phyloP scores from a whole-genome alignment of 2,113 vertebrate genomes.

The Charadrius vociferus region DNA sequence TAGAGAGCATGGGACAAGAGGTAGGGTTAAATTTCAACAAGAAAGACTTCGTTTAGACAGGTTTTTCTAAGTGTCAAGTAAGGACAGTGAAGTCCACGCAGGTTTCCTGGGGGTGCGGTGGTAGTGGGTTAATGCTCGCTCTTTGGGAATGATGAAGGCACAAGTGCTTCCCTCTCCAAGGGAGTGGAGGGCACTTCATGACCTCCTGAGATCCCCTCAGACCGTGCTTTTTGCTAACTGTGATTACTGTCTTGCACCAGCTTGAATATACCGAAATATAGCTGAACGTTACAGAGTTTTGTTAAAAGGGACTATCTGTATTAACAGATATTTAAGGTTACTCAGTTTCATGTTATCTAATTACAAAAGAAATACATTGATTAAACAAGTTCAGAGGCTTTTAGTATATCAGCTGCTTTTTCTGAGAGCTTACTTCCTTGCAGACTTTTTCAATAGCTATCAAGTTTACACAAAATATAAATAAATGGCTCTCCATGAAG shows the following conservation, averaged over 20 bases:
- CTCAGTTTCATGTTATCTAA: background rate
- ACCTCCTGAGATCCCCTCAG: background rate
- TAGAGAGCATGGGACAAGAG: background rate
- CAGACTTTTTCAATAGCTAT: constrained; percentile 18
- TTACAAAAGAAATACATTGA: background rate
- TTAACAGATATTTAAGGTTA: background rate
- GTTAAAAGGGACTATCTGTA: background rate
- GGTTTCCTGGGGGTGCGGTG: background rate
- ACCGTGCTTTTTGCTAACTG: background rate
- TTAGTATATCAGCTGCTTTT: background rate
- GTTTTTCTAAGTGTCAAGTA: background rate
- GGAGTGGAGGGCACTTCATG: accelerated
- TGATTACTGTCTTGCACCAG: background rate
- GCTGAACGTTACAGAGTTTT: background rate
- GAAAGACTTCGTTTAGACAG: background rate
- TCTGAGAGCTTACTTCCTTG: constrained; percentile 29
- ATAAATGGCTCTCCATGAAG: constrained; percentile 30
- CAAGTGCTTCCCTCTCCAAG: background rate
- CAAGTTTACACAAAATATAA: constrained; percentile 25
- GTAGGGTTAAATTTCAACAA: background rate
- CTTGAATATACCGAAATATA: background rate
- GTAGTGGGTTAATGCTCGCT: background rate
- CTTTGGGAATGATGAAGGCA: background rate
- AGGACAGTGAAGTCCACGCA: background rate
- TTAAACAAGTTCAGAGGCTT: constrained; percentile 18